Evolutionary conservation across 2,888 invertebrate species (phyloP), one percentile per base, ranked within the genome.

Genomic region (Cistogaster globosa): DNA sequence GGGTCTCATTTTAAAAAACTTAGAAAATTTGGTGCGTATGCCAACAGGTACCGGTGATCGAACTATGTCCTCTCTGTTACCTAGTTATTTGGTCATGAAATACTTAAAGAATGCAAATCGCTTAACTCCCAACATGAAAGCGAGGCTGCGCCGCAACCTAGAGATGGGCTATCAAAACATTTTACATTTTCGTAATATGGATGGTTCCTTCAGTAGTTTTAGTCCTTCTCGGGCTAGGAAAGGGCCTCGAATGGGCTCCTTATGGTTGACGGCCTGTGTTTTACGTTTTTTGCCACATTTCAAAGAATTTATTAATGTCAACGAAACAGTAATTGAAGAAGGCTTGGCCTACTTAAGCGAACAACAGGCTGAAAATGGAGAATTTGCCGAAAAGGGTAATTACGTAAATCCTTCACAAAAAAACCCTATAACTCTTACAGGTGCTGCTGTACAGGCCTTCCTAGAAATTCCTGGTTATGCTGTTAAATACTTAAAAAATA

Each of bases 191-290:
- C 95, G 96, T 83, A 95, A 96, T 84, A 90, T 93, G 0, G 98
- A 99, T 91, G 98, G 98, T 2, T 98, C 98, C 0, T 99, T 98
- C 93, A 95, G 96, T 92, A 94, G 97, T 87, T 97, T 97, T 90
- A 97, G 97, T 16, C 89, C 89, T 0, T 71, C 83, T n/a, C 87
- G 84, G 55, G 0, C 91, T 93, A 12, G 92, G 93, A 88, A 90
- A 0, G 85, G 84, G 0, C 26, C 1, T 2, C 89, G 88, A 0
- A 90, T 93, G 93, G 96, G 97, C 0, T 97, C 97, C 26, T 94
- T 94, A 0, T 96, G 96, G 97, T 92, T 97, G 85, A 97, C 97
- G 0, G 97, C 97, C 0, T 97, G 97, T 90, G 96, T 97, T 0
- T 94, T 95, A 0, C 94, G 96, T 88, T 95, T 96, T 0, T 96